Base-by-base conservation (phyloP, 2,113 vertebrate genomes). In the Cyphomyrus plagiostoma region DNA sequence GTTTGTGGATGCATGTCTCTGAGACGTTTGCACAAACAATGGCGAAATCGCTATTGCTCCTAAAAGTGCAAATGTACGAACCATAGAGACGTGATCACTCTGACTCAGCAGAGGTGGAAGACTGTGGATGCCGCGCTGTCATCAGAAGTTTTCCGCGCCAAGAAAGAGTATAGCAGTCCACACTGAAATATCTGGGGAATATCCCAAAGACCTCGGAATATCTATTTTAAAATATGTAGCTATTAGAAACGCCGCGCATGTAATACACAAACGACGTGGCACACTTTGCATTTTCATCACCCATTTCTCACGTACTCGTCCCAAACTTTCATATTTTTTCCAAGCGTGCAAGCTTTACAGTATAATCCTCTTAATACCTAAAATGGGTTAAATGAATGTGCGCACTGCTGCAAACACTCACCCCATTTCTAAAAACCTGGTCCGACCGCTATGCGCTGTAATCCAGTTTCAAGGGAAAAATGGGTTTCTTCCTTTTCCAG, bases 391-490 rank as follows among this genome's bases (percentile, higher is more conserved):
- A 30, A 30, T 39, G 70, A 77, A 77, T 35, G 70, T 77, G 70
- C 30, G 30, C 70, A 21, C 23, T 9, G 50, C 62, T 49, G 70
- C 39, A 49, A 82, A 88, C 85, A 93, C 95, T 95, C 86, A 96
- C 95, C 95, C 94, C 95, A 95, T 96, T 35, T 94, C 90, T 91
- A 84, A 91, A 92, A 88, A 53, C 86, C 88, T 4, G 46, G 82
- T 89, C 26, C 88, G 86, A 90, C 88, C 66, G 87, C 53, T 88
- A 56, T 49, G 87, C 52, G n/a, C 35, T 82, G 46, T 74, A 48
- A 77, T 91, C 80, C 45, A 85, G 48, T 30, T 50, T 17, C 70
- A 52, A 26, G 50, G 39, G 26, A 74, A 53, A 39, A 39, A 74
- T 52, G 21, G 49, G 46, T 45, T 42, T 53, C 53, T 19, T 86